These are phyloP conservation scores for Therioaphis trifolii DNA, from an alignment of 2,888 invertebrate genomes.

Conservation along the genomic window DNA sequence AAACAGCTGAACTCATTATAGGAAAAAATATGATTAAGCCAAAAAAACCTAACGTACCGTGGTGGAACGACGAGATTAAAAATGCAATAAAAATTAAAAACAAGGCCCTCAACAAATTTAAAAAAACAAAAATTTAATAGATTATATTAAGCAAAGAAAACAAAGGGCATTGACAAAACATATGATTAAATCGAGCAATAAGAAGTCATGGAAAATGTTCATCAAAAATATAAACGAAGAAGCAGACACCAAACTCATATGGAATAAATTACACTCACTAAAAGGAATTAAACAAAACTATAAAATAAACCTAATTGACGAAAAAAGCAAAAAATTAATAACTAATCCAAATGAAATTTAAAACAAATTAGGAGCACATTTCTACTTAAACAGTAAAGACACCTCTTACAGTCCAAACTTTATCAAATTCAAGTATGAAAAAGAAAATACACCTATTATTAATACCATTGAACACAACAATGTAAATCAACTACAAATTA, in stretches of 20 bases:
- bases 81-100: slow-evolving; percentile 4
- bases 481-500: not conserved
- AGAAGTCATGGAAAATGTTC: not conserved
- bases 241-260: slow-evolving; percentile 6
- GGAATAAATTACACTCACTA: not conserved
- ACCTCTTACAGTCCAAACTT: not conserved
- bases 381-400: not conserved
- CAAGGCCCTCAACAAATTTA: not conserved
- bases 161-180: not conserved
- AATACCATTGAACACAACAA: not conserved
- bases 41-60: not conserved
- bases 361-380: slow-evolving; percentile 14
- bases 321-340: not conserved
- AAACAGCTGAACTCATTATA: not conserved
- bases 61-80: not conserved
- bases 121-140: not conserved
- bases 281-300: slow-evolving; percentile 21
- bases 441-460: not conserved
- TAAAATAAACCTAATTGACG: not conserved
- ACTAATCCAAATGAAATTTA: not conserved
- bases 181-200: slow-evolving; percentile 12
- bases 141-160: not conserved
- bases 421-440: not conserved
- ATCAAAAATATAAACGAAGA: slow-evolving; percentile 4
- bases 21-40: not conserved